Conservation (phyloP, 2,888 invertebrate genomes). For the Drosophila bunnanda region DNA sequence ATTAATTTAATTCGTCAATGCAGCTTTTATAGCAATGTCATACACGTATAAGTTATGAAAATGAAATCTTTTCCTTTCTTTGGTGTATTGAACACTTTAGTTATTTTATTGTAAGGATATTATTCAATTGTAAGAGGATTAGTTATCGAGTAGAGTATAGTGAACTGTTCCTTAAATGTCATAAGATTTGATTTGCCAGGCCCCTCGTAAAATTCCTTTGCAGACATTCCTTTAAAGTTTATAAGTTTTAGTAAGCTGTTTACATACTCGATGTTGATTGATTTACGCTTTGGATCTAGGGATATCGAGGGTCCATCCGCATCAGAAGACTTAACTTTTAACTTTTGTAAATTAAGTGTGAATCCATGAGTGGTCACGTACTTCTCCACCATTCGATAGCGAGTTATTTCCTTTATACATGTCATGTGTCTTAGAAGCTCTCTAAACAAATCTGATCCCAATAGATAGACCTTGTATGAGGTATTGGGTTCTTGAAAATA, state of each 20-base stretch:
- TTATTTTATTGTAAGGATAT: too few relatives aligned
- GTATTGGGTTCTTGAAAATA: rapidly evolving
- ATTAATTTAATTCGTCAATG: too few relatives aligned
- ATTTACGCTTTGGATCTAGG: conserved; percentile 4
- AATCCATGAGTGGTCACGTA: conserved; percentile 21
- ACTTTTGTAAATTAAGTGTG: not conserved
- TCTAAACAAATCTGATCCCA: conserved; percentile 14
- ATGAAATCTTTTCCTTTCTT: too few relatives aligned
- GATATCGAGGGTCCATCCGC: not conserved
- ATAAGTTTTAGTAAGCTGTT: conserved; percentile 1
- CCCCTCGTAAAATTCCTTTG: conserved; percentile 21
- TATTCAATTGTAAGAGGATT: too few relatives aligned
- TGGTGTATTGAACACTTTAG: too few relatives aligned
- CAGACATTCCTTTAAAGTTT: not conserved
- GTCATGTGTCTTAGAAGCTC: not conserved
- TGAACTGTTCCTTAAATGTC: conserved; percentile 12
- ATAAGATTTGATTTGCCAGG: conserved; percentile 30
- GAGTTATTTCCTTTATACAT: not conserved
- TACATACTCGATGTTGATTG: conserved; percentile 12
- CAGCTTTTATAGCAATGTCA: too few relatives aligned
- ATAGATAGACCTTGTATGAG: not conserved
- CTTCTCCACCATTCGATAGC: conserved; percentile 2
- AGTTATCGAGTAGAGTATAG: conserved; percentile 23
- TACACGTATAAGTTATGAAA: too few relatives aligned
- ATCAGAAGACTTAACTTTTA: too few relatives aligned